phyloP scores from a whole-genome alignment of 2,888 invertebrate genomes.

The Parasteatoda lunata region DNA sequence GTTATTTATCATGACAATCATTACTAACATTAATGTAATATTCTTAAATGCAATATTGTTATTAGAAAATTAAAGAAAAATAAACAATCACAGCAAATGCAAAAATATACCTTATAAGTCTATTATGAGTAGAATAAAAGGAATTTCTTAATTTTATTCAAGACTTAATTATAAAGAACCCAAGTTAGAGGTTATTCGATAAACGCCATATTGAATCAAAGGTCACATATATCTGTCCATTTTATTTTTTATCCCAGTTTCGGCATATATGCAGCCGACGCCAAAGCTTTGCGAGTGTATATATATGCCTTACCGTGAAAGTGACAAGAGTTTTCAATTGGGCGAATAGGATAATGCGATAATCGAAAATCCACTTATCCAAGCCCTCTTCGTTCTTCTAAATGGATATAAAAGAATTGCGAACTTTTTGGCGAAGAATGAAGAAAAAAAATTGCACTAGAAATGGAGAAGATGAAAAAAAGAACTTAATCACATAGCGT shows the following conservation, averaged over 20 bases:
- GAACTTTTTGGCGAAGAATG: slow-evolving; percentile 41
- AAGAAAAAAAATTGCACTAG: slow-evolving; percentile 20
- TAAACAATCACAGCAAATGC: too few species aligned
- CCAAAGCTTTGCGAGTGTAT: slow-evolving; percentile 12
- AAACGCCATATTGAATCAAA: slow-evolving; percentile 46
- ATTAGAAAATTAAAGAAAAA: too few species aligned
- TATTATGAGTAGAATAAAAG: too few species aligned
- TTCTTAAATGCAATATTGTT: too few species aligned
- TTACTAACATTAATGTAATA: too few species aligned
- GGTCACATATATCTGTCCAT: slow-evolving; percentile 42
- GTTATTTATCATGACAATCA: too few species aligned
- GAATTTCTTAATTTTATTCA: too few species aligned
- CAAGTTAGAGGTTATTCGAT: too few species aligned
- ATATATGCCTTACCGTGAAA: slow-evolving; percentile 27
- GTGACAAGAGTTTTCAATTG: slow-evolving; percentile 66
- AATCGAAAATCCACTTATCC: slow-evolving; percentile 66
- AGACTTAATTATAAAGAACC: too few species aligned
- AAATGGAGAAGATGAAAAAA: slow-evolving; percentile 29
- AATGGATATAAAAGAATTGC: slow-evolving; percentile 63
- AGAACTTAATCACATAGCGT: slow-evolving; percentile 53
- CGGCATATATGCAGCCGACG: slow-evolving; percentile 9
- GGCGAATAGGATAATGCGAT: slow-evolving; percentile 63
- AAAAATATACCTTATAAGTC: too few species aligned
- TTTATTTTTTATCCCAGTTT: slow-evolving; percentile 1
- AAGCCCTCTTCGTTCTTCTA: slow-evolving; percentile 23